Percentiles rank a stretch among this genome's conserved stretches.
phyloP scores from a whole-genome alignment of 1,140 invertebrate genomes.

The Hydropsyche tenuis region DNA sequence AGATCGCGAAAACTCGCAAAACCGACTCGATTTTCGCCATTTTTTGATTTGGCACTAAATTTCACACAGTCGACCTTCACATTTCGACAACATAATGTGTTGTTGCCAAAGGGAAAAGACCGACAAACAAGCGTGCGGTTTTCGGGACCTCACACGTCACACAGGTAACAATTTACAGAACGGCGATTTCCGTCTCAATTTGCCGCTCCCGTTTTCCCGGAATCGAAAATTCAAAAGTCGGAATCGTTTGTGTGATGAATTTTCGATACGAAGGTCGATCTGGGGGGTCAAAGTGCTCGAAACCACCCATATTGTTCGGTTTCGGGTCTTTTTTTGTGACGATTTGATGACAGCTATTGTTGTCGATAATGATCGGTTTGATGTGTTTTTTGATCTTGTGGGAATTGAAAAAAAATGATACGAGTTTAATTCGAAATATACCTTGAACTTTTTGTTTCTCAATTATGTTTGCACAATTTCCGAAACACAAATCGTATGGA shows the following conservation, averaged over 20 bases:
- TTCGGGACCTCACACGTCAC: constrained; percentile 31
- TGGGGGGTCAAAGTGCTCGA: neutral
- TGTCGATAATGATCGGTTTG: too few relatives aligned
- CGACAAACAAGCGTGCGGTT: constrained; percentile 35
- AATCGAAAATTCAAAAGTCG: neutral
- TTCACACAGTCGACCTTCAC: too few relatives aligned
- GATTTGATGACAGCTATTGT: too few relatives aligned
- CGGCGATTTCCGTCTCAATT: neutral
- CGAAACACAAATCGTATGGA: neutral
- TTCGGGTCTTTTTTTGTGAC: too few relatives aligned
- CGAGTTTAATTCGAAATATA: neutral
- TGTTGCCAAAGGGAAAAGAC: constrained; percentile 11
- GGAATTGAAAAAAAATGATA: neutral
- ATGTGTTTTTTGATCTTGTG: too few relatives aligned
- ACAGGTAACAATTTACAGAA: too few relatives aligned
- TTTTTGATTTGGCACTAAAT: too few relatives aligned
- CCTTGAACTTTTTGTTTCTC: too few relatives aligned
- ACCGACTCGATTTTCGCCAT: constrained; percentile 8
- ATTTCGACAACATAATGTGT: constrained; percentile 31
- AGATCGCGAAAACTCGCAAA: neutral
- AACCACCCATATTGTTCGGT: neutral
- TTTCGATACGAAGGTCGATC: neutral
- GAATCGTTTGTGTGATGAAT: neutral
- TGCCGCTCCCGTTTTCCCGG: neutral
- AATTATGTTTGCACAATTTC: neutral